These are phyloP conservation scores for Ptychadena robeensis DNA, from an alignment of 2,797 vertebrate species.

Conservation along the genomic window DNA sequence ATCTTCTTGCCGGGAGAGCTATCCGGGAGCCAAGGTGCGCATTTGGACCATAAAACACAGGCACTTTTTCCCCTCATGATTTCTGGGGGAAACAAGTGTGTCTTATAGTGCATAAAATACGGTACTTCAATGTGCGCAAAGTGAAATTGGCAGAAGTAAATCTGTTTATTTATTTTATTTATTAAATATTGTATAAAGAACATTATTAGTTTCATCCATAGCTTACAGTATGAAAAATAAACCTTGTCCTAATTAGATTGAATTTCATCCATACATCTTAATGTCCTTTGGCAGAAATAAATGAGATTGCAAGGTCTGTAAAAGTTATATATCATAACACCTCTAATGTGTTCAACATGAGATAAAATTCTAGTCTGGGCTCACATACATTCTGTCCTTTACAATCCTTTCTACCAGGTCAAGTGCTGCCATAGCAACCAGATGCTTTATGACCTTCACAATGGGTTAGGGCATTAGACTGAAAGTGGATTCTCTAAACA, in stretches of 20 bases:
- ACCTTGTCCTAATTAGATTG: background rate
- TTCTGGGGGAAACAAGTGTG: no score
- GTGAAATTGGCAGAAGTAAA: background rate
- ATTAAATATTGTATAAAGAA: no score
- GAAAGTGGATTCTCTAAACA: constrained; percentile 10
- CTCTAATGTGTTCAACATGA: background rate
- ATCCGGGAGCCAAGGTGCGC: no score
- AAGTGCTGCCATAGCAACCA: constrained; percentile 34
- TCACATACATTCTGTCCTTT: background rate
- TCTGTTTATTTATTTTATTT: background rate
- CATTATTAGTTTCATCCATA: no score
- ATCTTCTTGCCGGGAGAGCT: no score
- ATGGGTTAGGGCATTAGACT: constrained; percentile 7
- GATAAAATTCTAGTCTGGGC: constrained; percentile 1
- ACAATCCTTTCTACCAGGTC: constrained; percentile 9
- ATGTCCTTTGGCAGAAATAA: background rate
- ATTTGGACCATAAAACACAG: no score
- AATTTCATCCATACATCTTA: background rate
- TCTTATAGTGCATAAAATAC: no score
- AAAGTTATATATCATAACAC: background rate
- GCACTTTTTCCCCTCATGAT: no score
- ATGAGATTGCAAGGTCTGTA: background rate
- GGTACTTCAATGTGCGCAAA: no score
- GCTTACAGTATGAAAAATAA: no score
- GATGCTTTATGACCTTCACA: constrained; percentile 22